A percentile compares a stretch with the other conserved stretches of the same genome.
Evolutionary conservation across 2,113 vertebrate genomes (phyloP).

Genomic region (Galeopterus variegatus): DNA sequence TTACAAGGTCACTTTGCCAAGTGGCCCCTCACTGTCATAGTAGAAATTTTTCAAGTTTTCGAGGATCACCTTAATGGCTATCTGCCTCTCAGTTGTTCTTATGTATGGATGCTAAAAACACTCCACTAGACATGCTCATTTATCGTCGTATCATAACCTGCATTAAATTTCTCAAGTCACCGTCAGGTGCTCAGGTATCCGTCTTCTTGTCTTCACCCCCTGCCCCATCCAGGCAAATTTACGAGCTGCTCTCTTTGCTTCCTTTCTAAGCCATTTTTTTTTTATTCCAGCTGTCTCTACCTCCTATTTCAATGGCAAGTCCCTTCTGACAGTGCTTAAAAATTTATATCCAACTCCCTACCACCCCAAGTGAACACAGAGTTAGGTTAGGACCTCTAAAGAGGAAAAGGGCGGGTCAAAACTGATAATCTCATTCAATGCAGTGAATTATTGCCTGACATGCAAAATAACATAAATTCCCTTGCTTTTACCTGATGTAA

Average conservation of each 20-base stretch:
- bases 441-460: background rate
- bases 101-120: background rate
- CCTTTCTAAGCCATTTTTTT: too few relatives aligned
- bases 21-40: background rate
- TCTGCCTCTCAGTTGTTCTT: background rate
- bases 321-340: background rate
- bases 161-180: background rate
- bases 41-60: background rate
- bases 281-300: constrained; percentile 1
- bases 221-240: background rate
- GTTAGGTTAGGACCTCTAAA: background rate
- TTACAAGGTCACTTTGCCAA: background rate
- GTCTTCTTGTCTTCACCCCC: background rate
- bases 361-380: background rate
- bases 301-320: background rate
- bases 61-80: background rate
- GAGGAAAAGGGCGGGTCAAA: background rate
- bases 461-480: background rate
- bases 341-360: background rate
- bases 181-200: background rate
- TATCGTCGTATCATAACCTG: background rate
- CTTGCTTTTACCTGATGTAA: background rate
- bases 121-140: background rate
- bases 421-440: background rate
- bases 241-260: background rate